Evolutionary conservation across 1,140 invertebrate genomes (phyloP), one percentile per base, ranked within the genome.

Genomic region (Drosophila arizonae): DNA sequence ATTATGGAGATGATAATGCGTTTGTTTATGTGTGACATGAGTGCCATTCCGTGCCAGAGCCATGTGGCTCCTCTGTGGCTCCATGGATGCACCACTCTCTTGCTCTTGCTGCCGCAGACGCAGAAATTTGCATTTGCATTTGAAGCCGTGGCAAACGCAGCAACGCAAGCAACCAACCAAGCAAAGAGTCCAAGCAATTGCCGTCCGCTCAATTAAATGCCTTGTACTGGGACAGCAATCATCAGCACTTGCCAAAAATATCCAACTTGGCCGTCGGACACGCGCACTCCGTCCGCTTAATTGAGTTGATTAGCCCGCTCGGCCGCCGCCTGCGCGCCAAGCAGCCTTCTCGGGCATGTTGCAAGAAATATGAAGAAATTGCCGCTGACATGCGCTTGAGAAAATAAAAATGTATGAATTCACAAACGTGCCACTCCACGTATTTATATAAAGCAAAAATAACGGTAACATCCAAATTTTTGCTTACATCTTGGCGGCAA

Each of bases 1-100:
- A 88, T 88, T 88, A 89, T 88, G 84, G 85, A 84, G 84, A 89
- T 88, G 84, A 88, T 88, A 88, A 88, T 88, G 84, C 84, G 84
- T 88, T 89, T 65, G 79, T 67, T 63, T 70, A 64, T 77, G 70
- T 86, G 77, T 76, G 63, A 76, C 72, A 78, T 63, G 72, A 58
- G 60, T 69, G 72, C 26, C 36, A 24, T 66, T 55, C 54, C 54
- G 54, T 57, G 51, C 54, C 43, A 17, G 11, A 56, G 28, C 17
- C 39, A 30, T 33, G 54, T 50, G 52, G 54, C 54, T 24, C 30
- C 50, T 8, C 60, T 33, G n/a, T 55, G 55, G 52, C 50, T 8
- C 60, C 21, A 15, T 55, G 55, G 52, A 63, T 50, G 21, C 43
- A 43, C 41, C 15, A 24, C 17, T 17, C 17, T 17, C 17, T 1